Percentiles rank a stretch among this genome's conserved stretches.
Conservation (phyloP, 2,888 invertebrate genomes). For the Candidula unifasciata region DNA sequence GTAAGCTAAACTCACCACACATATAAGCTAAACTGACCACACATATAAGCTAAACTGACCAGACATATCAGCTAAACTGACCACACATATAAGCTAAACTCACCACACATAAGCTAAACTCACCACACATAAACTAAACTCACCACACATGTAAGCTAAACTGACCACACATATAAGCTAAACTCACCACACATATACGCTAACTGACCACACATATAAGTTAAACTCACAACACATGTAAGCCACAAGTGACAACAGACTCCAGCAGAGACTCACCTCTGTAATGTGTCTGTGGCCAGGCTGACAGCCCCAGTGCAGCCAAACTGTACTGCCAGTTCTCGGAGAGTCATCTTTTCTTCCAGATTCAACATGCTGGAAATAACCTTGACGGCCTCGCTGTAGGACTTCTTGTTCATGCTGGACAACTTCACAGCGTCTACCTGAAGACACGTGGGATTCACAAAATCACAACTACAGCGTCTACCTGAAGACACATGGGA, state of each 20-base stretch:
- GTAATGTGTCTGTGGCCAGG: slow-evolving; percentile 35
- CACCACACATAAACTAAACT: too few species aligned
- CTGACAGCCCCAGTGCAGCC: slow-evolving; percentile 34
- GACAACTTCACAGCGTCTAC: slow-evolving; percentile 31
- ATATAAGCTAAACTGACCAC: too few species aligned
- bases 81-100: too few species aligned
- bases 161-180: neutral
- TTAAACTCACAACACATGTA: too few species aligned
- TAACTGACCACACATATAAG: neutral
- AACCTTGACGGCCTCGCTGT: slow-evolving; percentile 15
- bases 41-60: too few species aligned
- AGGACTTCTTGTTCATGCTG: slow-evolving; percentile 39
- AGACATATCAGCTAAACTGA: too few species aligned
- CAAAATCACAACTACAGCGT: too few species aligned
- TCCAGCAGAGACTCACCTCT: slow-evolving; percentile 18
- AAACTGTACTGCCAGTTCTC: slow-evolving; percentile 43
- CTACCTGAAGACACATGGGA: too few species aligned
- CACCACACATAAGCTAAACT: too few species aligned
- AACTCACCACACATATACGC: too few species aligned
- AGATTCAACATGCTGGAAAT: slow-evolving; percentile 30
- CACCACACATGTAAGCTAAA: too few species aligned
- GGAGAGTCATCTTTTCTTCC: slow-evolving; percentile 16
- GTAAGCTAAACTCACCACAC: too few species aligned
- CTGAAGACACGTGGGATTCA: neutral
- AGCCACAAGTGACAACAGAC: neutral